Percentiles rank a stretch among this genome's conserved stretches.
phyloP scores from a whole-genome alignment of 2,113 vertebrate genomes.

The Lutjanus erythropterus region DNA sequence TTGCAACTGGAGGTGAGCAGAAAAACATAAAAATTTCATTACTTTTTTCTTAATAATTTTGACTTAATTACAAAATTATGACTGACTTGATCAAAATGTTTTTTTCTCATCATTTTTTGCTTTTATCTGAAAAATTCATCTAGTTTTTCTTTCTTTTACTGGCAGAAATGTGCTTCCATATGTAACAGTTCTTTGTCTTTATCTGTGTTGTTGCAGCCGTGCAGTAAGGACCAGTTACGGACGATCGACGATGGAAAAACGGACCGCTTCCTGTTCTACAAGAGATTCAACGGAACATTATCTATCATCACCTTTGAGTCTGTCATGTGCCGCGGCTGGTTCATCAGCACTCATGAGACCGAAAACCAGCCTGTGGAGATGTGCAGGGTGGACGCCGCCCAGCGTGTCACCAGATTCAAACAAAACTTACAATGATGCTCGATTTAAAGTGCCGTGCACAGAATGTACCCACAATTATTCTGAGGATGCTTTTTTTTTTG shows the following conservation, averaged over 20 bases:
- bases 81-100: neutral
- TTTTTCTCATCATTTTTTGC: neutral
- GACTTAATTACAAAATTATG: neutral
- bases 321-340: conserved; percentile 65
- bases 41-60: neutral
- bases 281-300: fast-evolving
- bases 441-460: too few species aligned
- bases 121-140: neutral
- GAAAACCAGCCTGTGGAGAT: conserved; percentile 60
- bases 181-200: neutral
- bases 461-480: too few species aligned
- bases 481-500: too few species aligned
- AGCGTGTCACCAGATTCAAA: conserved; percentile 13
- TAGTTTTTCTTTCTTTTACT: neutral
- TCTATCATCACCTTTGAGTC: conserved; percentile 72
- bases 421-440: neutral
- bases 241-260: conserved; percentile 9
- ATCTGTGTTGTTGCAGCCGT: conserved; percentile 38
- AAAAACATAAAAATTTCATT: neutral
- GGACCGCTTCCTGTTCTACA: conserved; percentile 77
- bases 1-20: conserved; percentile 73
- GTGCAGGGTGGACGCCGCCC: neutral
- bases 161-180: neutral
- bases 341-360: conserved; percentile 57
- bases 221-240: neutral